phyloP scores from a whole-genome alignment of 2,888 invertebrate species.

The Ophion ventricosus region DNA sequence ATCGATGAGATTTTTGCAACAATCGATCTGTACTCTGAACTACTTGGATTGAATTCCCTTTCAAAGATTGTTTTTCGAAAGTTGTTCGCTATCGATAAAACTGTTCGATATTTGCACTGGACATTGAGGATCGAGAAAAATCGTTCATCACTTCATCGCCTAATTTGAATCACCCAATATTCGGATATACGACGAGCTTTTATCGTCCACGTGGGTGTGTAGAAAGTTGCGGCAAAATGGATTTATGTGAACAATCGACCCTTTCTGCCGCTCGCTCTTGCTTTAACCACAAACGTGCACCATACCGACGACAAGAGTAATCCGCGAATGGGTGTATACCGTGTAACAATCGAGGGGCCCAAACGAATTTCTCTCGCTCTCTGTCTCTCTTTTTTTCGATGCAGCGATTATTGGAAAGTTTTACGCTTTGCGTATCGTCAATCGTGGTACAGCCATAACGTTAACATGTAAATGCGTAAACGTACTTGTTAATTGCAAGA shows the following conservation, averaged over 20 bases:
- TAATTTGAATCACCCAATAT: neutral
- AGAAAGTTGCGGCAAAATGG: constrained; percentile 43
- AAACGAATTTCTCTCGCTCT: constrained; percentile 33
- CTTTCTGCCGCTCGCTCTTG: constrained; percentile 4
- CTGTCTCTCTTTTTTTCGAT: constrained; percentile 24
- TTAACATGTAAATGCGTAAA: constrained; percentile 3
- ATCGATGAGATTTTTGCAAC: too few relatives aligned
- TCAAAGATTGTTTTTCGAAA: too few relatives aligned
- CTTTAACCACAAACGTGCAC: neutral
- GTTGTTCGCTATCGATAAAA: too few relatives aligned
- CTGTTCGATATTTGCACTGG: too few relatives aligned
- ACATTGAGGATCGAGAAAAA: too few relatives aligned
- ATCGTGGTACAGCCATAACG: constrained; percentile 16
- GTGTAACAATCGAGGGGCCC: constrained; percentile 15
- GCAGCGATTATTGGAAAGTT: constrained; percentile 38
- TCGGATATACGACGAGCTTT: constrained; percentile 12
- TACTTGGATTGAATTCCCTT: too few relatives aligned
- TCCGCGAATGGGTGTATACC: constrained; percentile 24
- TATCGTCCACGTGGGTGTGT: constrained; percentile 27
- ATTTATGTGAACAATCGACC: constrained; percentile 40
- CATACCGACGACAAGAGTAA: constrained; percentile 26
- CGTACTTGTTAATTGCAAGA: neutral
- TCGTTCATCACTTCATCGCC: too few relatives aligned
- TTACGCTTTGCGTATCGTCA: constrained; percentile 3
- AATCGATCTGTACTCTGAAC: too few relatives aligned